Conservation (phyloP, 2,113 vertebrate species). For the Macroglossus sobrinus region DNA sequence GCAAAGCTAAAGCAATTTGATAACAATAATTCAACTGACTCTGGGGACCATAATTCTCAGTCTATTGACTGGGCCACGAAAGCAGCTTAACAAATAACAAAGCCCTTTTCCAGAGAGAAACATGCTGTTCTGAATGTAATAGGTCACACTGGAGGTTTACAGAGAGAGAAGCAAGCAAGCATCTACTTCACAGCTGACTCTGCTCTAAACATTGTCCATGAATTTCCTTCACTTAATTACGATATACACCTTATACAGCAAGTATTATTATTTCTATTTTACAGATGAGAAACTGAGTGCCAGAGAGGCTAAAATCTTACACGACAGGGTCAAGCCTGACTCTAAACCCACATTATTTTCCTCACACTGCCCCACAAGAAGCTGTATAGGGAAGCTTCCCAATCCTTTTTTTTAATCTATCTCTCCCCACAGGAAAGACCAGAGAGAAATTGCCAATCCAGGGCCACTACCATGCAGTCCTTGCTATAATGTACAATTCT, state of each 20-base stretch:
- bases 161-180: neutral
- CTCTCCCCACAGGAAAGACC: neutral
- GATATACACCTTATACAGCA: neutral
- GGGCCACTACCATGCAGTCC: neutral
- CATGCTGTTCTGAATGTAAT: neutral
- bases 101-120: constrained; percentile 25
- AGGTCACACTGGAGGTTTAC: neutral
- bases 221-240: neutral
- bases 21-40: constrained; percentile 53
- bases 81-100: constrained; percentile 47
- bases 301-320: neutral
- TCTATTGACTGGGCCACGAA: constrained; percentile 10
- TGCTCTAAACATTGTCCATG: neutral
- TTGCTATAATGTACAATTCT: neutral
- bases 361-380: neutral
- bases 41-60: constrained; percentile 54
- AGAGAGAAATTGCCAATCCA: neutral
- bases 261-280: neutral
- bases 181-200: neutral
- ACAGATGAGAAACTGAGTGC: neutral
- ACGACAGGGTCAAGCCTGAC: neutral
- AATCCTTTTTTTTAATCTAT: neutral
- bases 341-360: neutral
- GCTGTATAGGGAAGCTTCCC: too few relatives aligned
- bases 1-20: constrained; percentile 44